Evolutionary conservation across 1,140 invertebrate genomes (phyloP), one percentile per base, ranked within the genome.

Genomic region (Dendrolimus punctatus): DNA sequence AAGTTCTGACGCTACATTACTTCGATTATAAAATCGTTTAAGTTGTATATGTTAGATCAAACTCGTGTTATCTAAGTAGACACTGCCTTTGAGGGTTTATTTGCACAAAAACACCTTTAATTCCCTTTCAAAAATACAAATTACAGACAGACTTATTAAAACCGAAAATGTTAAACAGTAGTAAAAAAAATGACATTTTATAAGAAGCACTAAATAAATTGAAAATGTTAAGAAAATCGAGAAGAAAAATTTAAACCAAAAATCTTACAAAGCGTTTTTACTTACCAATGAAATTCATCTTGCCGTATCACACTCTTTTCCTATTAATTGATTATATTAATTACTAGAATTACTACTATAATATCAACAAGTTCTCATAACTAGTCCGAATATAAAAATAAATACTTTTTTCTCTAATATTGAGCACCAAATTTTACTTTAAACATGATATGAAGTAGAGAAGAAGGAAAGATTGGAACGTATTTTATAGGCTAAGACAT

Each of bases 221-320:
- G n/a, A n/a, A n/a, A n/a, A n/a, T n/a, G n/a, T n/a, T n/a, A n/a
- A n/a, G n/a, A n/a, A n/a, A n/a, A n/a, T n/a, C n/a, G 47, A 47
- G 49, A 49, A 49, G 8, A 23, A 23, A 53, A n/a, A n/a, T n/a
- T n/a, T n/a, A n/a, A n/a, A n/a, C n/a, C n/a, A n/a, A n/a, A n/a
- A 37, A 39, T 8, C 23, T 10, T 39, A 40, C 23, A 23, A 23
- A 23, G 23, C 23, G 23, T 23, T 23, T 23, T 3, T 49, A 84
- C 81, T 85, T 64, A 85, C 81, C 81, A 52, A 85, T 70, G 64
- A 85, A 85, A 58, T 85, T 85, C 81, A 85, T 85, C 56, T 73
- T 72, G 76, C 45, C 52, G 50, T 41, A 44, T 5, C 36, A 53
- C 51, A 67, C 49, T 58, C 55, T 76, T 73, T 68, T 61, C 46